phyloP scores from a whole-genome alignment of 2,888 invertebrate genomes.

The Plagodis pulveraria region DNA sequence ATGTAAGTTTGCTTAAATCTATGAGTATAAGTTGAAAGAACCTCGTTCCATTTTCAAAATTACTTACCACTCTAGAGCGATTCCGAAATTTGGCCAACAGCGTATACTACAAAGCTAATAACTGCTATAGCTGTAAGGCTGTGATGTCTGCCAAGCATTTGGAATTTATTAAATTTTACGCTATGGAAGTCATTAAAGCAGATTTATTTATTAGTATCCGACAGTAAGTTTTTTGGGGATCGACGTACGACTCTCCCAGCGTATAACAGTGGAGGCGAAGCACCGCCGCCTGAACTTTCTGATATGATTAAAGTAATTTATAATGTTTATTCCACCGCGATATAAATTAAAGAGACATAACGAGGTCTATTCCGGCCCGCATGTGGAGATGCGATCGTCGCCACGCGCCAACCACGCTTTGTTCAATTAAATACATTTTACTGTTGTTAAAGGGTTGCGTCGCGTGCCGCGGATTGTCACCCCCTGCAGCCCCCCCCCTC shows the following conservation, averaged over 20 bases:
- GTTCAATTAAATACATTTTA: slow-evolving; percentile 64
- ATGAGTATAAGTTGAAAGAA: too few species aligned
- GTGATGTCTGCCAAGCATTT: too few species aligned
- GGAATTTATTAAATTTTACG: too few species aligned
- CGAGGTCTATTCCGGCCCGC: slow-evolving; percentile 41
- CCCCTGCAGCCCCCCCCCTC: slow-evolving; percentile 15
- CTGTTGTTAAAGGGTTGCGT: slow-evolving; percentile 63
- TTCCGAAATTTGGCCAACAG: too few species aligned
- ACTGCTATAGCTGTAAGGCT: too few species aligned
- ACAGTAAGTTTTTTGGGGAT: too few species aligned
- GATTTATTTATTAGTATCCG: too few species aligned
- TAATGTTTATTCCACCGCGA: slow-evolving; percentile 62
- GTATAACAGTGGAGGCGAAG: slow-evolving; percentile 7
- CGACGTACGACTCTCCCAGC: background rate
- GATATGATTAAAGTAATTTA: slow-evolving; percentile 73
- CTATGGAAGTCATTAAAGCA: too few species aligned
- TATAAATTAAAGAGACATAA: slow-evolving; percentile 45
- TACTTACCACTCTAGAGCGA: too few species aligned
- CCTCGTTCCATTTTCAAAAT: too few species aligned
- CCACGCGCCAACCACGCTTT: slow-evolving; percentile 39
- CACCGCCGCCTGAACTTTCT: slow-evolving; percentile 46
- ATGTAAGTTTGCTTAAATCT: too few species aligned
- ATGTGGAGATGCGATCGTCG: slow-evolving; percentile 33
- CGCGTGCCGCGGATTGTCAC: slow-evolving; percentile 48
- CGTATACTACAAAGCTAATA: too few species aligned